Base-by-base conservation (phyloP, 1,140 invertebrate species). In the Conus betulinus region DNA sequence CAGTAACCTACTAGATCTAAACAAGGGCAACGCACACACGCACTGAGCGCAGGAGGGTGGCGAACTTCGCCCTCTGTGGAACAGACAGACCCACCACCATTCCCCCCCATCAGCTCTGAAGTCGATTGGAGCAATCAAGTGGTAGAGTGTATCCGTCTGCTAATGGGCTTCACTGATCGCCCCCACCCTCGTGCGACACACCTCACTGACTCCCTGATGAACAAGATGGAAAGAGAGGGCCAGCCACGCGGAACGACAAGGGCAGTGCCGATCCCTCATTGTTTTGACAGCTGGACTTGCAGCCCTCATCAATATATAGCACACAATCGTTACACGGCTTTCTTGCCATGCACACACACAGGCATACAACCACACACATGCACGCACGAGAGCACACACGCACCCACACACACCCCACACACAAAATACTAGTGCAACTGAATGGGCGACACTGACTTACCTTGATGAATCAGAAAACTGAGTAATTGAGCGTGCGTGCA, bases 81-180 rank as follows among this genome's bases (percentile, higher is more conserved):
- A 39, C 39, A 39, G 39, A 39, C 39, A 39, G 39, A 39, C 39
- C 39, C 39, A 1, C 39, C 39, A 39, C 57, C 57, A 1, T 4
- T 4, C 57, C 39, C 57, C 57, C 8, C 57, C 57, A 60, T 0
- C 57, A 60, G 57, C 57, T 8, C 25, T 17, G 79, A n/a, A 82
- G 53, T 82, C 39, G 53, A 82, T 82, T 17, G 39, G 27, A 27
- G 25, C 25, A 27, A 52, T 51, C 39, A 52, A 82, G 1, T 25
- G 79, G 17, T 27, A 23, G 78, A 13, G 79, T 15, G 79, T 15
- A 39, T 51, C 39, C 39, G 79, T 17, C 39, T 20, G 79, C 39
- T 82, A 55, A 82, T 82, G 79, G 11, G 79, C 39, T 51, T 82
- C 39, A 55, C 39, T 51, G 79, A 27, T 52, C 79, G 79, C 79